Evolutionary conservation across 2,113 vertebrate genomes (phyloP), one percentile per base, ranked within the genome.

Genomic region (Otis tarda): DNA sequence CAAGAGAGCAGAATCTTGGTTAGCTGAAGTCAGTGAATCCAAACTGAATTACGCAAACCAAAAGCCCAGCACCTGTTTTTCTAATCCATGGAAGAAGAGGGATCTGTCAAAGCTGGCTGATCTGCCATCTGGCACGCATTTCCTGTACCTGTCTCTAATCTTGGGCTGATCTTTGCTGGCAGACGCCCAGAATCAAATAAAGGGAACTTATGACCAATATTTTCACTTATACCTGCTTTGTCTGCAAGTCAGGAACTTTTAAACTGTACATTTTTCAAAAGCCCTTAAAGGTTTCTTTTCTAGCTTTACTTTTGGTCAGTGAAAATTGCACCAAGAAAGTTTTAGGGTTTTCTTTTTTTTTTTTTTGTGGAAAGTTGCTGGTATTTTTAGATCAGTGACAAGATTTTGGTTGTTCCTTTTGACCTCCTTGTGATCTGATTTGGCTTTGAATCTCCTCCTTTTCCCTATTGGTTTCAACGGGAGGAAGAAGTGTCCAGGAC

Each of bases 1-100:
- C 7, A n/a, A 53, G 47, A 65, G 64, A 77, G 55, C 22, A 74
- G 43, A 33, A 35, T 82, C 81, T 78, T 6, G 9, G 65, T 78
- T 76, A 90, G 76, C 76, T 74, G 64, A 67, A 94, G 68, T 80
- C 59, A 67, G 41, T 67, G 73, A 70, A 80, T 80, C 59, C 47
- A 75, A 69, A 28, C 21, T 37, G 60, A 90, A 78, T 84, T 94
- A 39, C n/a, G 76, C 25, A 76, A 94, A 65, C 35, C 1, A 4
- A 45, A 96, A 69, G 17, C 33, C 45, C 89, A 94, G 82, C 94
- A 95, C 91, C 92, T 95, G 91, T 57, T 80, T 94, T 91, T 90
- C 57, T 96, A 91, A 95, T 94, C 91, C 81, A 13, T 5, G 49
- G 81, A 78, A 86, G 83, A 94, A 61, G 31, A 82, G 59, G 45